These are phyloP conservation scores for Hystrix brachyura DNA, from an alignment of 2,113 vertebrate genomes.

Conservation along the genomic window DNA sequence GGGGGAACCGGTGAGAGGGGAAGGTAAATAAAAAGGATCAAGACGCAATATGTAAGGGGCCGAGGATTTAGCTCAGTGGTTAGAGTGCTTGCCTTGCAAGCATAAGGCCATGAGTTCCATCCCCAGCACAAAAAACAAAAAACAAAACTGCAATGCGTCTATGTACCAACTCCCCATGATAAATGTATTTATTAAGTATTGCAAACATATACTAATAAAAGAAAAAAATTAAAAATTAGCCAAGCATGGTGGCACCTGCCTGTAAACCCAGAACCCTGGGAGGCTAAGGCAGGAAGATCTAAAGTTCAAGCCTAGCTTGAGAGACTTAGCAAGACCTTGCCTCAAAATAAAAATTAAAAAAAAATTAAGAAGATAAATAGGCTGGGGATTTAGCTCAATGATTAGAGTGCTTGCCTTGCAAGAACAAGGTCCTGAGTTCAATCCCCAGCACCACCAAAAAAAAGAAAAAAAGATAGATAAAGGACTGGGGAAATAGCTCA, in stretches of 20 bases:
- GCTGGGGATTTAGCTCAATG: not conserved
- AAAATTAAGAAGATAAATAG: not conserved
- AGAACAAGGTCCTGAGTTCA: no score
- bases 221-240: not conserved
- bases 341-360: not conserved
- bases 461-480: not conserved
- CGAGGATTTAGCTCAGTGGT: no score
- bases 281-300: not conserved
- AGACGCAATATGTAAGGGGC: not conserved
- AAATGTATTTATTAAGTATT: not conserved
- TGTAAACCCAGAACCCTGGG: not conserved
- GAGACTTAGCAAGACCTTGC: not conserved
- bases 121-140: no score
- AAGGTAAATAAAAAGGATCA: not conserved
- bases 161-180: not conserved
- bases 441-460: no score
- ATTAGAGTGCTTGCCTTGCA: no score
- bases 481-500: not conserved
- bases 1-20: not conserved
- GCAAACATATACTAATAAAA: not conserved
- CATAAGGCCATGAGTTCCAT: no score
- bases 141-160: no score
- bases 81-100: no score
- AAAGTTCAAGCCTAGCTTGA: not conserved
- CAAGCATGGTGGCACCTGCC: not conserved